Evolutionary conservation across 2,888 invertebrate species (phyloP), one percentile per base, ranked within the genome.

Genomic region (Euzetes globulus): DNA sequence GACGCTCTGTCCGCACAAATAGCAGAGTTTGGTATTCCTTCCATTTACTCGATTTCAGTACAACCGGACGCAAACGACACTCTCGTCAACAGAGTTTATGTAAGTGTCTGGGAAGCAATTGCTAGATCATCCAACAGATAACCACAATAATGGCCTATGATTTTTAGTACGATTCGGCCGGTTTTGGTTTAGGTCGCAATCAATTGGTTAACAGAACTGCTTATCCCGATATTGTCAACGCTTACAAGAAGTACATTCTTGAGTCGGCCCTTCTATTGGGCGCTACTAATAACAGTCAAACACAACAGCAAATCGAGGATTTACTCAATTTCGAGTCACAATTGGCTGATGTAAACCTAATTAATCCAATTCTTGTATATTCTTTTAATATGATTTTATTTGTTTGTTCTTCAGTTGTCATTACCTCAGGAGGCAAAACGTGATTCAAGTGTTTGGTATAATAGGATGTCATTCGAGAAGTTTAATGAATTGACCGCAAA

Each of bases 401-500:
- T 22, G 19, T 41, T 45, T 22, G 15, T 47, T 45, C 27, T 70
- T 47, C n/a, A 70, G 70, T 27, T 70, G 27, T 70, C 70, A 27
- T 47, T 45, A 70, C 45, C 77, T 5, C 52, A 29, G 22, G 79
- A 78, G 25, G 76, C 78, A 17, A 76, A 82, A 65, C 77, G 82
- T 27, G 79, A 82, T 77, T 79, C 79, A 13, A 78, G 27, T 15
- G 47, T 70, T 45, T 70, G 70, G 70, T 82, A 82, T 79, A 82
- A 82, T 75, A 78, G 79, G 25, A 80, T 81, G 79, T 80, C 80
- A 6, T 75, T 82, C 63, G 75, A 77, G 17, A 78, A 80, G 47
- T 77, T 82, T 19, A 82, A 82, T 74, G 78, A 79, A 19, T 80
- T 81, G 79, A 80, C 80, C 4, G 74, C 82, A 60, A 75, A 77